Evolutionary conservation across 2,113 vertebrate genomes (phyloP), one percentile per base, ranked within the genome.

Genomic region (Odocoileus virginianus): DNA sequence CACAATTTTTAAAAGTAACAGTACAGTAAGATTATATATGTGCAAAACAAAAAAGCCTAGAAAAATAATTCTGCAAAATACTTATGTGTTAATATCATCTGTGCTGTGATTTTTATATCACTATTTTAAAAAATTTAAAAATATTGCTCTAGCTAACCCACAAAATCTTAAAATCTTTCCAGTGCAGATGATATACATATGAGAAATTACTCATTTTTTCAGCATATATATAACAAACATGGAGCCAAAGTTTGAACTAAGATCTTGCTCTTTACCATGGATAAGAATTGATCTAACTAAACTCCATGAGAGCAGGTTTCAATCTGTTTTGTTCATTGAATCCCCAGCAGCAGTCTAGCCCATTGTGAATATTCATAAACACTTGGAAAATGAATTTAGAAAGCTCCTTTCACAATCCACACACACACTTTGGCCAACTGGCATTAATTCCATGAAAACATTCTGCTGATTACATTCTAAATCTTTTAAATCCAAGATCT

Each of bases 401-500:
- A 94, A 97, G 79, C 71, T 6, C 40, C 13, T 19, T 36, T 83
- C 27, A 78, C 55, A 40, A 81, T 43, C 64, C 15, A 92, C 86
- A 95, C 28, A 87, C 11, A 83, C 14, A n/a, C 13, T 25, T 25
- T 17, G 8, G 17, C 47, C 47, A 54, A 67, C 17, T 36, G 45
- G 15, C 74, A 84, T 33, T 40, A 64, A 85, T 58, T 88, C 94
- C 64, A 79, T 87, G 43, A 47, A 33, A 95, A 85, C 40, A 52
- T 54, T 93, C 81, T 50, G 79, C 40, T 60, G 91, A 94, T 52
- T 96, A 50, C 36, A 71, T 76, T 90, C 54, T 71, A 93, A 96
- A 30, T 58, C 67, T 94, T 15, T 95, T 57, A 88, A 96, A 78
- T 54, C 45, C 25, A 85, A 36, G 43, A 92, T 50, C 83, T 67